Base-by-base conservation (phyloP, 2,113 vertebrate genomes). In the Lamprotornis superbus region DNA sequence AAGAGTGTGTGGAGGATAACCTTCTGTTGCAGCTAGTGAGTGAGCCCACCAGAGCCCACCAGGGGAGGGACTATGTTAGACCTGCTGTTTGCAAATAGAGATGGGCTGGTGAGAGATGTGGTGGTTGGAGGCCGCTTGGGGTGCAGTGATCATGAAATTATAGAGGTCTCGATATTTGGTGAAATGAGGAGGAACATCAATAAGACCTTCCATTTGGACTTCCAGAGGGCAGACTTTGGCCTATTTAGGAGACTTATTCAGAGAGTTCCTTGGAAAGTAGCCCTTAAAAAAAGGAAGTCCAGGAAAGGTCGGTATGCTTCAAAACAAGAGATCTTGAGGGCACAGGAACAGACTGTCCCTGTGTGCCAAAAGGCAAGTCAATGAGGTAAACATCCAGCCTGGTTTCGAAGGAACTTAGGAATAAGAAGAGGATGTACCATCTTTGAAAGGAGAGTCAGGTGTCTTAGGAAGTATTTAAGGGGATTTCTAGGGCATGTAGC, bases 241-340 rank as follows among this genome's bases (percentile, higher is more conserved):
- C 31, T 74, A 12, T 35, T 74, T 74, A 21, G 7, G 24, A 57
- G 52, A 21, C 13, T 68, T 35, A 44, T 27, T 56, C 17, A 30
- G 24, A 35, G 42, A 18, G 8, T 18, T 75, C 55, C 27, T 37
- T 37, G 20, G 25, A 20, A 59, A 75, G 20, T 6, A 47, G 27
- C 21, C 25, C 15, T 37, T 17, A 14, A 18, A 75, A 59, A 47
- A 37, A 59, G 23, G 55, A 25, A 59, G 15, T 30, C 4, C 4
- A 10, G 33, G 33, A 47, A 37, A 59, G 15, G 7, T 46, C 25
- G 5, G 5, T 0, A 0, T 37, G n/a, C 20, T 17, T 30, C 42
- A 23, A 37, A 75, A 37, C 11, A 18, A 18, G 20, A 74, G 8
- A 37, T 30, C 33, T 47, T 47, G n/a, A 59, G 20, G 24, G 33